Percentiles rank a stretch among this genome's conserved stretches.
phyloP scores from a whole-genome alignment of 2,797 vertebrate species.

The Fringilla coelebs region DNA sequence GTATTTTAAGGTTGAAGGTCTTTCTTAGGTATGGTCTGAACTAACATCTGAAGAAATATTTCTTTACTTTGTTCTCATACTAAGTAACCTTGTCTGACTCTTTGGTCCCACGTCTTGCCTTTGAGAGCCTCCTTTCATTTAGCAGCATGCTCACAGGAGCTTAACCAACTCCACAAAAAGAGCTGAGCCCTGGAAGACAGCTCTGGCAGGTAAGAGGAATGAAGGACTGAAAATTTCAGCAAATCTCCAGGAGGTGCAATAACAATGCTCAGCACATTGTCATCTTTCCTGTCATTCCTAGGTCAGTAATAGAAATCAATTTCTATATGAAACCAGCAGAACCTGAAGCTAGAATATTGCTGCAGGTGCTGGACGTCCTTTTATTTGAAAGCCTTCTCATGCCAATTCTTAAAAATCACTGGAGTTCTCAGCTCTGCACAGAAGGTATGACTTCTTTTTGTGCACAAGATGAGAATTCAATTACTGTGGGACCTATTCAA shows the following conservation, averaged over 20 bases:
- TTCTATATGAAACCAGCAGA: conserved; percentile 17
- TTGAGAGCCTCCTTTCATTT: background rate
- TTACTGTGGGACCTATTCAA: conserved; percentile 35
- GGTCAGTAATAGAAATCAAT: conserved; percentile 47
- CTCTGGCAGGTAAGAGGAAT: conserved; percentile 1
- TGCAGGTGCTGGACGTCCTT: background rate
- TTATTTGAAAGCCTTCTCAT: conserved; percentile 5
- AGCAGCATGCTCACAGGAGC: background rate
- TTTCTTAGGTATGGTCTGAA: background rate
- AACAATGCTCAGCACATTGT: background rate
- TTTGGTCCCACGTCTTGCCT: background rate
- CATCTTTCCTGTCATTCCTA: conserved; percentile 7
- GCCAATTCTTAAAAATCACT: background rate
- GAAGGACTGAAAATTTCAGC: conserved; percentile 14
- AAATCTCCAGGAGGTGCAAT: conserved; percentile 3
- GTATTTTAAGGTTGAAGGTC: background rate
- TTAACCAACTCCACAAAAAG: background rate
- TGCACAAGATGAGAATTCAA: conserved; percentile 16
- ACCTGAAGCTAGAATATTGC: background rate
- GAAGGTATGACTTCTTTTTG: background rate
- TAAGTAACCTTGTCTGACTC: background rate
- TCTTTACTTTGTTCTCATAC: background rate
- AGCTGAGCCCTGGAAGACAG: background rate
- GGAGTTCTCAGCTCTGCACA: background rate
- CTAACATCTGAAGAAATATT: background rate